Base-by-base conservation (phyloP, 2,113 vertebrate genomes). In the Todiramphus saurophagus region DNA sequence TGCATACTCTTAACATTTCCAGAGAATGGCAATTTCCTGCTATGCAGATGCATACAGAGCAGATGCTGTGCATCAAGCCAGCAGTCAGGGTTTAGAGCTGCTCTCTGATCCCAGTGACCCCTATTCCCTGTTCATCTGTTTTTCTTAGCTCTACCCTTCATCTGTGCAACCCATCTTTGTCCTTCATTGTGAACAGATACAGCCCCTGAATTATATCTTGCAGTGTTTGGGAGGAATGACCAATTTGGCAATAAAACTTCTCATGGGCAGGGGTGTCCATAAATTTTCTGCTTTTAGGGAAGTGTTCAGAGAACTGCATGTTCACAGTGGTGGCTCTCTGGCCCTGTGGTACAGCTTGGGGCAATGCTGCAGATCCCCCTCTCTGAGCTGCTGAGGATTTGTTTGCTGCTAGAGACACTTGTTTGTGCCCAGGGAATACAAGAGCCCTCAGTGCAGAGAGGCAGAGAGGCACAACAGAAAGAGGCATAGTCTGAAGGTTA, bases 211-310 rank as follows among this genome's bases (percentile, higher is more conserved):
- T 8, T 20, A 60, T 46, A 4, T 39, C 63, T 80, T 83, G 28
- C 75, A 75, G 55, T 2, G 3, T 16, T 27, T 78, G 58, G 28
- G 23, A 64, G 33, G 16, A 83, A 51, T 41, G 24, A 50, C 7
- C 5, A 1, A 39, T 64, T 68, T 72, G 41, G 7, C 44, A 77
- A 13, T 21, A 80, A 23, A 10, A 35, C 3, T 66, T 68, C 21
- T 44, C 3, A 0, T 2, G 3, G 21, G 16, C 24, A 50, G 8
- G 4, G 1, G 2, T 23, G 7, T 30, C 21, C 31, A 24, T 28
- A 39, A 10, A 1, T 7, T 27, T 70, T 75, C 78, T 75, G 7
- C 5, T 9, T 35, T 44, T 50, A 17, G 5, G 23, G 59, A 73
- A 37, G 5, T 30, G 15, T 68, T 68, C 8, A 25, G 60, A 91